These are phyloP conservation scores for Germaria angustata DNA, from an alignment of 2,888 invertebrate genomes.

Conservation along the genomic window DNA sequence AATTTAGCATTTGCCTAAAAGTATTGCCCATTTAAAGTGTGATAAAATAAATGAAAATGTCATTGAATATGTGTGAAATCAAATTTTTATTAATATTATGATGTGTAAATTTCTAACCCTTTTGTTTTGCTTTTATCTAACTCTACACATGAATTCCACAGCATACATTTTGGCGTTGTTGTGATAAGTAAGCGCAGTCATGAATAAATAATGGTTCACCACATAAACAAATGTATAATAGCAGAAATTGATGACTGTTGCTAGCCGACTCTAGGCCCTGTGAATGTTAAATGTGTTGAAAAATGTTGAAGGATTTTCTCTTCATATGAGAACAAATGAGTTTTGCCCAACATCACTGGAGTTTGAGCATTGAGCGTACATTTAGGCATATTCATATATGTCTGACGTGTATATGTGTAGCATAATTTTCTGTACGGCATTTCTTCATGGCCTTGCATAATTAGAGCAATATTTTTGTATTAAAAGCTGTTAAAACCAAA, in stretches of 20 bases:
- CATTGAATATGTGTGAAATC: not conserved
- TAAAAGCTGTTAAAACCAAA: conserved; percentile 28
- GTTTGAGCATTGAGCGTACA: conserved; percentile 26
- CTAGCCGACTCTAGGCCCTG: not conserved
- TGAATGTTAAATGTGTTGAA: conserved; percentile 39
- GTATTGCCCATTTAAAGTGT: not conserved
- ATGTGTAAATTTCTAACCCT: not conserved
- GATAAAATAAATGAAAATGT: not conserved
- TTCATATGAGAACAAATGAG: conserved; percentile 35
- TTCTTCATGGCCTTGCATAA: conserved; percentile 50
- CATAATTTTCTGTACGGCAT: not conserved
- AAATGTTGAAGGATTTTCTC: conserved; percentile 21
- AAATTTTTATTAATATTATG: not conserved
- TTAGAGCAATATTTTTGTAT: conserved; percentile 53
- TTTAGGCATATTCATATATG: not conserved
- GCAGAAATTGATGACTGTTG: conserved; percentile 39
- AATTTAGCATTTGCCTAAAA: conserved; percentile 31
- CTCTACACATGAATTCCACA: not conserved
- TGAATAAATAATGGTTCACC: conserved; percentile 31
- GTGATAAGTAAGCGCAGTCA: conserved; percentile 36
- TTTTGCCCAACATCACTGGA: conserved; percentile 5
- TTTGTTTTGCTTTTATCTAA: not conserved
- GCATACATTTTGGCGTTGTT: conserved; percentile 41
- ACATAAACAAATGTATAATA: conserved; percentile 1
- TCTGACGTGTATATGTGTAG: not conserved